Conservation (phyloP, 2,113 vertebrate species). For the Nansenia antarctica region DNA sequence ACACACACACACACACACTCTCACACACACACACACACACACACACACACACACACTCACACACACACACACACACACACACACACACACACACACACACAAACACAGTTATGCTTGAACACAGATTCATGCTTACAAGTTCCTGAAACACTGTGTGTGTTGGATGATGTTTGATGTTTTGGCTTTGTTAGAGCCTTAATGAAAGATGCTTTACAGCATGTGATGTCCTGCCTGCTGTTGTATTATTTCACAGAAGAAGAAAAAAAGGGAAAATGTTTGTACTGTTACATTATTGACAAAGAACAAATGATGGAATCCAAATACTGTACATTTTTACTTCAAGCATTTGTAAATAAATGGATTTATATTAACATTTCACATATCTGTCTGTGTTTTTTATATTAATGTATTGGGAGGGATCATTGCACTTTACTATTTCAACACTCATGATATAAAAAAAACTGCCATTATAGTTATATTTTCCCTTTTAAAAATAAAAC, state of each 20-base stretch:
- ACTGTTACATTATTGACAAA: background rate
- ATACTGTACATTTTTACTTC: background rate
- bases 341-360: background rate
- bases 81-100: slow-evolving; percentile 21
- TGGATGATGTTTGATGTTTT: background rate
- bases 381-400: slow-evolving; percentile 33
- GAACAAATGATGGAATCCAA: background rate
- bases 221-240: background rate
- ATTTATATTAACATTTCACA: background rate
- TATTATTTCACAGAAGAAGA: background rate
- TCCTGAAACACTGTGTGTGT: background rate
- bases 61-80: background rate
- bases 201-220: background rate
- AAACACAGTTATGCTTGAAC: background rate
- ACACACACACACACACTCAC: slow-evolving; percentile 12
- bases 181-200: background rate
- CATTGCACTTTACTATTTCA: background rate
- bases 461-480: slow-evolving; percentile 10
- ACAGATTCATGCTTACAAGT: background rate
- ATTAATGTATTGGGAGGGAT: slow-evolving; percentile 37
- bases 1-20: slow-evolving; percentile 9
- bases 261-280: no score
- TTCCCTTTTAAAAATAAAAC: slow-evolving; percentile 37
- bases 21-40: slow-evolving; percentile 15
- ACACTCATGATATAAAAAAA: background rate